Conservation (phyloP, 2,113 vertebrate species). For the Chelonoidis abingdonii region DNA sequence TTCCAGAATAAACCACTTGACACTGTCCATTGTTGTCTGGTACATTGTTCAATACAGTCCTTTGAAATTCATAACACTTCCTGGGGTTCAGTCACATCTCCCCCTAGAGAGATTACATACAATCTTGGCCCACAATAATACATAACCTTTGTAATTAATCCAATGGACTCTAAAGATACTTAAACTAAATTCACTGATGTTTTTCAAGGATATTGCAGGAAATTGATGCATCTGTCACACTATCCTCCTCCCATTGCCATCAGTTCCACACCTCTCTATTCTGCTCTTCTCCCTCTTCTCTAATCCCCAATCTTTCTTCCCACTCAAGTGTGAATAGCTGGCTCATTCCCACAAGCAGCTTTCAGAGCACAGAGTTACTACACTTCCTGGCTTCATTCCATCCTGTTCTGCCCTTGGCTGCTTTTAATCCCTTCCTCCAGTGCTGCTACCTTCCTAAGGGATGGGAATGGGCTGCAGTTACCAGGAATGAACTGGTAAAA, state of each 20-base stretch:
- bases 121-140: too few species aligned
- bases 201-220: too few species aligned
- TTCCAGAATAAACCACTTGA: too few species aligned
- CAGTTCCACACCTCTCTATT: not conserved
- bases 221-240: not conserved
- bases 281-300: not conserved
- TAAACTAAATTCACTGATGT: too few species aligned
- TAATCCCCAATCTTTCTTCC: not conserved
- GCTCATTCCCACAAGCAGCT: not conserved
- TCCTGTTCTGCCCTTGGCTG: not conserved
- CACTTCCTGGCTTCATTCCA: not conserved
- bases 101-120: too few species aligned
- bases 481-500: not conserved
- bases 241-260: not conserved
- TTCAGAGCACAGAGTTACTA: not conserved
- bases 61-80: too few species aligned
- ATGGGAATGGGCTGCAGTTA: not conserved
- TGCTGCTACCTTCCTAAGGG: not conserved
- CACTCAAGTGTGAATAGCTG: not conserved
- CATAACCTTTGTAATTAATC: too few species aligned
- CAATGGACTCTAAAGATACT: too few species aligned
- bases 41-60: too few species aligned
- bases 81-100: too few species aligned
- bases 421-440: not conserved
- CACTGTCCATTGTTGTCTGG: too few species aligned